Conservation (phyloP, 2,888 invertebrate genomes). For the Eristalis pertinax region DNA sequence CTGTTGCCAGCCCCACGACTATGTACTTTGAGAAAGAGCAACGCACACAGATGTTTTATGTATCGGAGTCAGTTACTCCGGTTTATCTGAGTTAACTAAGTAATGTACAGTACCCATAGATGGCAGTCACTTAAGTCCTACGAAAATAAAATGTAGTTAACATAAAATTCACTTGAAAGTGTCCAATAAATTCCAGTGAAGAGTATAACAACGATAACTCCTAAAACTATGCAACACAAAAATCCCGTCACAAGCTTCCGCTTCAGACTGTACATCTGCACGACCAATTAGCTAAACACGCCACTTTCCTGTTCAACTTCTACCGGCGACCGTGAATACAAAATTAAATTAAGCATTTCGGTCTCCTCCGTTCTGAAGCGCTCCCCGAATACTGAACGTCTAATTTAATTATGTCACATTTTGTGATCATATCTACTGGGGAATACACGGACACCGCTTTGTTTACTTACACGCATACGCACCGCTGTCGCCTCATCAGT, state of each 20-base stretch:
- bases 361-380: conserved; percentile 18
- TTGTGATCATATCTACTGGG: background rate
- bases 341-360: conserved; percentile 30
- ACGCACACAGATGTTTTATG: too few species aligned
- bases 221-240: background rate
- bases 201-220: background rate
- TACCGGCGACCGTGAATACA: conserved; percentile 36
- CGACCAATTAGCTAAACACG: conserved; percentile 23
- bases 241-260: background rate
- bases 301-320: conserved; percentile 13
- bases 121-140: too few species aligned
- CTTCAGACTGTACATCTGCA: conserved; percentile 42
- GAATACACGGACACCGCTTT: conserved; percentile 16
- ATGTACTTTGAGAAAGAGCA: too few species aligned
- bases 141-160: too few species aligned
- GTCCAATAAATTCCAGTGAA: background rate
- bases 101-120: too few species aligned
- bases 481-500: background rate
- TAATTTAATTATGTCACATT: conserved; percentile 30
- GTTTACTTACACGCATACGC: conserved; percentile 30
- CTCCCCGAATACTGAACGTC: conserved; percentile 24
- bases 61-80: too few species aligned
- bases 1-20: too few species aligned
- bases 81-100: too few species aligned
- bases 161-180: background rate